Base-by-base conservation (phyloP, 2,888 invertebrate species). In the Oscheius sp. region DNA sequence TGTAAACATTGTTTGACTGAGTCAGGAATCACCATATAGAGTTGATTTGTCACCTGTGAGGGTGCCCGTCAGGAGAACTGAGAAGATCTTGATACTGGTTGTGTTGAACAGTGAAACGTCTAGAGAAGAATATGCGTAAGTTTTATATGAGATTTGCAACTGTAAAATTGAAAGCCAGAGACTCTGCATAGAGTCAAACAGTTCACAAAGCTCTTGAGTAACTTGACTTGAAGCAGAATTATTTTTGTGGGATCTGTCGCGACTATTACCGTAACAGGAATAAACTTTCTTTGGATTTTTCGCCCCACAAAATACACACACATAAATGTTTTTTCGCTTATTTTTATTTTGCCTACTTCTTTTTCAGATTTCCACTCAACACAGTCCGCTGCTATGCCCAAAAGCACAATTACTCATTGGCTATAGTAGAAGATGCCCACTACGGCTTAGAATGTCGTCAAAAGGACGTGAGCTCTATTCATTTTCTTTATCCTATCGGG, bases 371-470 rank as follows among this genome's bases (percentile, higher is more conserved):
- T 11, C 73, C 80, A 2, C 51, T 80, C 35, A 63, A 33, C n/a
- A 73, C 76, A 11, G 33, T 80, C 2, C 48, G 66, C 53, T 80
- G 80, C 47, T 80, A 80, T 47, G 75, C 75, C 53, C 47, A 63
- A 21, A 68, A 70, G 55, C 78, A 80, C 32, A 55, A 73, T n/a
- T 78, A 80, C 57, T 32, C 50, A 3, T 70, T 80, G 7, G n/a
- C 32, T 29, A 66, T 79, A 1, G 71, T 79, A 11, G 63, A 73
- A 42, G 77, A 77, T 50, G 33, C 9, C 0, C 73, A 76, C 50
- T 78, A 60, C 53, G 37, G 29, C 7, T 37, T 35, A 2, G 48
- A 62, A 13, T 80, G 80, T 70, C 47, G 53, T 4, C 78, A 76
- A 58, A 71, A 55, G 50, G 80, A 80, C 53, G 80, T 76, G 33